Evolutionary conservation across 1,140 invertebrate genomes (phyloP).

Genomic region (Panulirus ornatus): DNA sequence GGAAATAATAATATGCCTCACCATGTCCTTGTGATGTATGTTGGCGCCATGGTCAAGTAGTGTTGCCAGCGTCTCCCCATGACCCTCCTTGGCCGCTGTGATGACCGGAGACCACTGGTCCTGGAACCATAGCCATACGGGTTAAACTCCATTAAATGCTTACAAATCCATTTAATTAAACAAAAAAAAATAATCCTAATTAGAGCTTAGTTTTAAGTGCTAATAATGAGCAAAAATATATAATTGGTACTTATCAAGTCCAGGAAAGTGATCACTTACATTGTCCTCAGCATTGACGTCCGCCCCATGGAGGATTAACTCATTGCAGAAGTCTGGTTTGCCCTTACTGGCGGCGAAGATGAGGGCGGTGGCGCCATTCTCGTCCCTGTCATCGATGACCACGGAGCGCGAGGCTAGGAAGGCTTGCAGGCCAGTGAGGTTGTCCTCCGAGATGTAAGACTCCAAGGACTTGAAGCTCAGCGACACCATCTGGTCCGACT

Average conservation of each 20-base stretch:
- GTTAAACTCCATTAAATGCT: no score
- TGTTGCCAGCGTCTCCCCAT: conserved; percentile 88
- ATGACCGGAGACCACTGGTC: conserved; percentile 96
- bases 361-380: conserved; percentile 95
- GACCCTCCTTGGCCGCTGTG: conserved; percentile 93
- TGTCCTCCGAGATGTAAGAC: conserved; percentile 89
- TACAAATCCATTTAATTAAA: no score
- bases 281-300: conserved; percentile 94
- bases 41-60: conserved; percentile 91
- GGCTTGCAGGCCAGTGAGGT: conserved; percentile 86
- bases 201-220: no score
- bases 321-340: conserved; percentile 87
- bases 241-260: no score
- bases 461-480: conserved; percentile 80
- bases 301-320: conserved; percentile 90
- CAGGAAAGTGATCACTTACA: no score
- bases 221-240: no score
- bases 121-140: conserved; percentile 79
- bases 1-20: conserved; percentile 81
- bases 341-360: conserved; percentile 92
- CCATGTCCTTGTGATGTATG: conserved; percentile 95
- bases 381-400: conserved; percentile 92
- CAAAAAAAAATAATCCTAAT: no score
- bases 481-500: conserved; percentile 76
- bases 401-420: conserved; percentile 90